A percentile compares a stretch with the other conserved stretches of the same genome.
phyloP scores from a whole-genome alignment of 1,140 invertebrate species.

The Chironomus striatipennis region DNA sequence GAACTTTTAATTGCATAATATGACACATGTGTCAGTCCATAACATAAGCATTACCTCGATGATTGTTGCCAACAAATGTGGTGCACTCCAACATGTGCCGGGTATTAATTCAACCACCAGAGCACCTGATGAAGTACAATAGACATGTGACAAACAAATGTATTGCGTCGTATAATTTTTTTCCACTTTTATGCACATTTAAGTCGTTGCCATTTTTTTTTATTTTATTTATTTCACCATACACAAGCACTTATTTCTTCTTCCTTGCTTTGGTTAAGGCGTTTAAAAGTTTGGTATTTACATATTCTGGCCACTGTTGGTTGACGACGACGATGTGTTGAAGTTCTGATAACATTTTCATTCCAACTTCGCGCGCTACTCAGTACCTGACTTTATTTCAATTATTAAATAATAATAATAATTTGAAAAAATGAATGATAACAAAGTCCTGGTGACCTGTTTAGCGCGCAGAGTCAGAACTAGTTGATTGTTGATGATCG shows the following conservation, averaged over 20 bases:
- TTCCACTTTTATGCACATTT: background rate
- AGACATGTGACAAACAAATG: constrained; percentile 63
- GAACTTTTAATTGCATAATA: no score
- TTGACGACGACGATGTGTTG: constrained; percentile 19
- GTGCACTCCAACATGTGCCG: constrained; percentile 96
- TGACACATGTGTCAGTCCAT: no score
- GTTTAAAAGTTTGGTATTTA: background rate
- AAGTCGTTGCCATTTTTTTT: background rate
- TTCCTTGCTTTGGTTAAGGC: background rate
- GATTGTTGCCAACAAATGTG: constrained; percentile 54
- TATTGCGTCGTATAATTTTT: background rate
- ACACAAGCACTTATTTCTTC: background rate
- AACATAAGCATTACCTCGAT: constrained; percentile 26
- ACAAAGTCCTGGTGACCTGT: constrained; percentile 62
- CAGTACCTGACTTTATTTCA: constrained; percentile 82
- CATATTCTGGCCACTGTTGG: constrained; percentile 27
- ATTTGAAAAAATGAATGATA: constrained; percentile 32
- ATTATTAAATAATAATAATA: constrained; percentile 25
- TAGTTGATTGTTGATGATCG: constrained; percentile 25
- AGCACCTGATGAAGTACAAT: constrained; percentile 99
- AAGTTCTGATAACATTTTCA: constrained; percentile 17
- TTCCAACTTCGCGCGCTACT: constrained; percentile 80
- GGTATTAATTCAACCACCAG: constrained; percentile 81
- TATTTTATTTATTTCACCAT: no score
- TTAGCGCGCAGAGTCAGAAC: constrained; percentile 55